Base-by-base conservation (phyloP, 1,140 invertebrate genomes). In the Carcinoscorpius rotundicauda region DNA sequence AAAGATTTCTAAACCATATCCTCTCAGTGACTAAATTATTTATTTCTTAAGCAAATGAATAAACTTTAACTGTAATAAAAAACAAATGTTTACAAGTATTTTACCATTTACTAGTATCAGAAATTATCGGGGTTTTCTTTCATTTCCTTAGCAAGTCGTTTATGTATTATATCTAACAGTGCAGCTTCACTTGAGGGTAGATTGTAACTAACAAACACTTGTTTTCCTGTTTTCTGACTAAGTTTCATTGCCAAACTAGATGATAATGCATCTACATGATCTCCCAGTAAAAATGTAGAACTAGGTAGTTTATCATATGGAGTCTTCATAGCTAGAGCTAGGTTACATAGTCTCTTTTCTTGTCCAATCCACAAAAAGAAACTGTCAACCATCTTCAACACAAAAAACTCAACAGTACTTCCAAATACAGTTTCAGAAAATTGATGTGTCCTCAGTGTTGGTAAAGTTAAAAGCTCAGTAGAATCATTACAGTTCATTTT, bases 151-250 rank as follows among this genome's bases (percentile, higher is more conserved):
- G 52, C n/a, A 8, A 69, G 10, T 10, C 65, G 61, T 52, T 62
- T 5, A 48, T 56, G 29, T 3, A 69, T 10, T n/a, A 11, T 3
- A 1, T 55, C 4, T 5, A 66, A 29, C 3, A 69, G 8, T 4
- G 11, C 49, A 8, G 29, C 60, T 60, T 67, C 63, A 51, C 6
- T 49, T n/a, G 49, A 52, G 4, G 65, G 52, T 4, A 69, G 5
- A 66, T 66, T 66, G 10, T 60, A 64, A 57, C 65, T 69, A 6
- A 62, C 62, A 69, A 69, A 69, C 29, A 69, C 65, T 58, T 66
- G 65, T 53, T 66, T 69, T 60, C 60, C 63, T 10, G 49, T 66
- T 29, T 51, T 64, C 8, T 62, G 58, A 56, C 62, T 60, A 5
- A 69, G 57, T 51, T 58, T 61, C 29, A 49, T 9, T 4, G 68